Evolutionary conservation across 2,888 invertebrate species (phyloP), one percentile per base, ranked within the genome.

Genomic region (Perizoma flavofasciatum): DNA sequence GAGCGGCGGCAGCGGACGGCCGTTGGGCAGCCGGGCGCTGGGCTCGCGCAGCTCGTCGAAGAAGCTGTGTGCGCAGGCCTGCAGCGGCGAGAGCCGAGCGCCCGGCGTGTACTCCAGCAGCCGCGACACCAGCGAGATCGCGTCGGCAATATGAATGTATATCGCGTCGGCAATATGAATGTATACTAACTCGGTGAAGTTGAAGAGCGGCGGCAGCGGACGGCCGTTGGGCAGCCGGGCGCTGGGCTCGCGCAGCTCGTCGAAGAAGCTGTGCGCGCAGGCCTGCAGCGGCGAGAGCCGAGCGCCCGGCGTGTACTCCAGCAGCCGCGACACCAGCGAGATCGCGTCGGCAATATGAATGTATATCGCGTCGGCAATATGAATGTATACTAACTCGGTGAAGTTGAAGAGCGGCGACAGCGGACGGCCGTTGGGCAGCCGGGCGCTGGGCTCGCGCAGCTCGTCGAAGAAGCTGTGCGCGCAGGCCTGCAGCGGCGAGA

Each of bases 401-500:
- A 98, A 99, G 94, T 99, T 98, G 93, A 99, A 99, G 65, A 99
- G 94, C 69, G 98, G 98, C 75, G 99, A 99, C 86, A 99, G 94
- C 80, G 97, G 95, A 77, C 97, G 95, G 53, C 97, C 97, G 92
- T 96, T 98, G 70, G 99, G 99, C 89, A 99, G 95, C 79, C 97
- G 95, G 77, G 97, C 97, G 81, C 95, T 95, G 63, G 97, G 96
- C 89, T 98, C 97, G 81, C 99, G 96, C 83, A 99, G 94, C 92
- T 99, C 99, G 90, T 99, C 97, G 94, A 99, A 99, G 95, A 99
- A 99, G 78, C 96, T 94, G 94, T 99, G 99, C 80, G 98, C 98
- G 93, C 99, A 99, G 68, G 99, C 99, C 91, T 99, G 97, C 77
- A 99, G 93, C 63, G 99, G 99, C 73, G 97, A 96, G 84, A 98